Evolutionary conservation across 2,797 vertebrate genomes (phyloP).

Genomic region (Sebastes umbrosus): DNA sequence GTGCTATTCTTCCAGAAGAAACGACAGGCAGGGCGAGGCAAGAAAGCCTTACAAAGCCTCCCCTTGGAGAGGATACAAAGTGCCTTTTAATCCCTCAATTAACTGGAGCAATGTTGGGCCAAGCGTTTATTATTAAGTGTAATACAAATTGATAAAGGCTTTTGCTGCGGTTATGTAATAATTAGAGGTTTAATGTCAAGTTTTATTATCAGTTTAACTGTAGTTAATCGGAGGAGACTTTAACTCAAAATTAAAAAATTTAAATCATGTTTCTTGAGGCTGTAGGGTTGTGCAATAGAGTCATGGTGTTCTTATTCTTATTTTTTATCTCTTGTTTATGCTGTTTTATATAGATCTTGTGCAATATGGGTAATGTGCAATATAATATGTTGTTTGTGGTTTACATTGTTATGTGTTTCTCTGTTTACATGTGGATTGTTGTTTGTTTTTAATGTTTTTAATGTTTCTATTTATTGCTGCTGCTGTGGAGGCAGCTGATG

Average conservation of each 20-base stretch:
- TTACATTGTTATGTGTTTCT: too few relatives aligned
- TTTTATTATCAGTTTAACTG: background rate
- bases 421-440: too few relatives aligned
- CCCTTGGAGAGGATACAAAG: slow-evolving; percentile 30
- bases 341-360: too few relatives aligned
- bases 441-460: too few relatives aligned
- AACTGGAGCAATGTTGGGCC: background rate
- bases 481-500: too few relatives aligned
- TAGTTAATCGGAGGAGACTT: background rate
- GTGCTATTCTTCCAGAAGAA: slow-evolving; percentile 45
- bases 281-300: background rate
- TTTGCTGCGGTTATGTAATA: background rate
- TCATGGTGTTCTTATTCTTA: too few relatives aligned
- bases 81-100: slow-evolving; percentile 32
- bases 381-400: too few relatives aligned
- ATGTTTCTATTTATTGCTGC: too few relatives aligned
- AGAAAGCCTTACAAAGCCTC: slow-evolving; percentile 24
- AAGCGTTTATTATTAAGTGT: slow-evolving; percentile 8
- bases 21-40: slow-evolving; percentile 12
- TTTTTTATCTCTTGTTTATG: too few relatives aligned
- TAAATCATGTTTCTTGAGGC: too few relatives aligned
- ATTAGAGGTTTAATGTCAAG: background rate
- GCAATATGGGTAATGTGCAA: too few relatives aligned
- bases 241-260: background rate
- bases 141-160: slow-evolving; percentile 1